Evolutionary conservation across 2,888 invertebrate species (phyloP), one percentile per base, ranked within the genome.

Genomic region (Camptogramma bilineatum): DNA sequence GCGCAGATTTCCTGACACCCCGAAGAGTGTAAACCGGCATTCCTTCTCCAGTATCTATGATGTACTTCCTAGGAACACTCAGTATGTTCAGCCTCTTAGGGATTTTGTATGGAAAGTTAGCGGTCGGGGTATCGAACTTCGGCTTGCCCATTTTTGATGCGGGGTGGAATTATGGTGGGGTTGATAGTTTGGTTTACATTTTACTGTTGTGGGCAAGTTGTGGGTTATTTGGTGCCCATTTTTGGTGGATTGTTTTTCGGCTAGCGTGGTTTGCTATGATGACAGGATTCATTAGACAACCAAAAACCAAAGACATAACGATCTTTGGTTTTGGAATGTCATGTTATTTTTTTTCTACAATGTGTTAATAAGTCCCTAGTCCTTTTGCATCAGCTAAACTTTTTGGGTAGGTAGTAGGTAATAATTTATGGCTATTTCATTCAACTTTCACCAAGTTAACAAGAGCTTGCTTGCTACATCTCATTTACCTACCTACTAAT

Each of bases 1-100:
- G 13, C 0, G 91, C 91, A 0, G 91, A 90, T 48, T 76, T 73
- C 18, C 91, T 71, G 2, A 86, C 79, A 0, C 91, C 91, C 1
- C 74, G 28, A 0, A 80, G 72, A 0, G 82, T 86, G 0, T 80
- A 67, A 0, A 75, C 74, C 0, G 90, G 91, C 87, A 89, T 83
- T 0, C 82, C 85, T 60, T 86, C 85, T 0, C 75, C 83, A 0
- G 77, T 79, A 9, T 83, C 83, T 0, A 79, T 64, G 1, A 83
- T 79, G 21, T 77, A 73, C n/a, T 73, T 80, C 39, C 80, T 76
- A 0, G 92, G 90, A 0, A 77, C 73, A 66, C 89, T 87, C 54
- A 92, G 67, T 19, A 84, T 65, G 61, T 86, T 86, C 59, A 90
- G 63, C 48, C 91, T 77, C 52, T 69, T 84, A 0, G 77, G 60